These are phyloP conservation scores for Acomys russatus DNA, from an alignment of 2,797 vertebrate species.

Conservation along the genomic window DNA sequence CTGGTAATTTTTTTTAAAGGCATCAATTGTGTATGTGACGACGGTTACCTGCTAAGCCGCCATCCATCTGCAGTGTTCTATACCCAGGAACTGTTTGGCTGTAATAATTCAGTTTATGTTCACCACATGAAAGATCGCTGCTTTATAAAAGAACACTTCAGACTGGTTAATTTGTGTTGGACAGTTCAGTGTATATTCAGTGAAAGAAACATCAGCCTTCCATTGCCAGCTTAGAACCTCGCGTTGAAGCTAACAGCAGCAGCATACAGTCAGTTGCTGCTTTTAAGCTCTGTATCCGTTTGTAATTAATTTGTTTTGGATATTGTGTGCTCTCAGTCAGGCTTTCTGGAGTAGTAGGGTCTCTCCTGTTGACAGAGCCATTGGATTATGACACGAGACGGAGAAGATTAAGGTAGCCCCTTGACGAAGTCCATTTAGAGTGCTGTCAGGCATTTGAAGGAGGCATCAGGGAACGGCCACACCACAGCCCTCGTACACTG, in stretches of 20 bases:
- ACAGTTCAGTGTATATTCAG: neutral
- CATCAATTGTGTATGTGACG: slow-evolving; percentile 81
- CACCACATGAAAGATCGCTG: slow-evolving; percentile 11
- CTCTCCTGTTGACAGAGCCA: slow-evolving; percentile 62
- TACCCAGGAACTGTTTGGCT: slow-evolving; percentile 59
- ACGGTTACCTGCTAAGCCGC: slow-evolving; percentile 52
- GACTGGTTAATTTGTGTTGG: neutral
- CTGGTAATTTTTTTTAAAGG: neutral
- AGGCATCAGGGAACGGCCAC: slow-evolving; percentile 24
- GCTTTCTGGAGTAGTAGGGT: slow-evolving; percentile 36
- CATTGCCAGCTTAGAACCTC: slow-evolving; percentile 63
- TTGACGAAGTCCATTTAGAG: slow-evolving; percentile 66
- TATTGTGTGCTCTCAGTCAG: slow-evolving; percentile 45
- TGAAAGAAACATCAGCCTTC: slow-evolving; percentile 59
- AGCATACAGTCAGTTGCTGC: neutral
- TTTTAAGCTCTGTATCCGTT: slow-evolving; percentile 54
- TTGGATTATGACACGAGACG: slow-evolving; percentile 37
- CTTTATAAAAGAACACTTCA: slow-evolving; percentile 15
- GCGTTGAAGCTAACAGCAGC: slow-evolving; percentile 69
- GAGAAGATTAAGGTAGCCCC: neutral
- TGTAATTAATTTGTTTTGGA: slow-evolving; percentile 79
- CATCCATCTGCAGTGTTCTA: slow-evolving; percentile 73
- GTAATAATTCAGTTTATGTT: slow-evolving; percentile 64
- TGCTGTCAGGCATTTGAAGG: slow-evolving; percentile 38
- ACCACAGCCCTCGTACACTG: neutral